phyloP scores from a whole-genome alignment of 2,113 vertebrate genomes.

The Platichthys flesus region DNA sequence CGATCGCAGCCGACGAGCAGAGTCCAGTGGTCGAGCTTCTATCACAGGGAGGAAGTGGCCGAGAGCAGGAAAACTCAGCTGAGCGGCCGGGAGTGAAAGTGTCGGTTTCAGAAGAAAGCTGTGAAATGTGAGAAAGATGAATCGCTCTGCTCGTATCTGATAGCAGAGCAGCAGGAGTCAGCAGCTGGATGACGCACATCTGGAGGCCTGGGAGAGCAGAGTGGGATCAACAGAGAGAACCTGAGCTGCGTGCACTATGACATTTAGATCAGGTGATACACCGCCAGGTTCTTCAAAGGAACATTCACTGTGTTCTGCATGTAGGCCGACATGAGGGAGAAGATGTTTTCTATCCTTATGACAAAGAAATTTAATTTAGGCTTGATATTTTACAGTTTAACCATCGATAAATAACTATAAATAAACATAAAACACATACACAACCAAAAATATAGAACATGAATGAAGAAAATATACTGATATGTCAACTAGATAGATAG shows the following conservation, averaged over 20 bases:
- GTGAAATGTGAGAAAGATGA: constrained; percentile 44
- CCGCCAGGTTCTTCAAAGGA: neutral
- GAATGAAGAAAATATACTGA: too few relatives aligned
- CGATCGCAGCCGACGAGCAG: neutral
- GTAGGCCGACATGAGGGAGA: too few relatives aligned
- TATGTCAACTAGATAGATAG: too few relatives aligned
- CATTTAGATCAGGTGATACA: neutral
- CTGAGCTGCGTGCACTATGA: neutral
- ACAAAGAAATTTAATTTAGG: too few relatives aligned
- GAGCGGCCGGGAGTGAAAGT: neutral
- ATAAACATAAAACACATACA: too few relatives aligned
- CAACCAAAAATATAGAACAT: too few relatives aligned
- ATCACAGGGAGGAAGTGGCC: neutral
- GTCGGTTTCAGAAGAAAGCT: constrained; percentile 21
- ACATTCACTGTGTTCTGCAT: too few relatives aligned
- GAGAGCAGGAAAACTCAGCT: too few relatives aligned
- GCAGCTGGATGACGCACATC: constrained; percentile 58
- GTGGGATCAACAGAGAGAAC: neutral
- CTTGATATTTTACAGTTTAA: too few relatives aligned
- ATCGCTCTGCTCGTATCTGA: constrained; percentile 47
- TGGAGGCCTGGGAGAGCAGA: constrained; percentile 12
- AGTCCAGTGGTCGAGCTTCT: neutral
- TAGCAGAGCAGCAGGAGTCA: constrained; percentile 51
- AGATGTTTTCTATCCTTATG: too few relatives aligned
- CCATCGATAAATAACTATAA: too few relatives aligned